phyloP scores from a whole-genome alignment of 2,113 vertebrate genomes.

The Smithornis capensis region DNA sequence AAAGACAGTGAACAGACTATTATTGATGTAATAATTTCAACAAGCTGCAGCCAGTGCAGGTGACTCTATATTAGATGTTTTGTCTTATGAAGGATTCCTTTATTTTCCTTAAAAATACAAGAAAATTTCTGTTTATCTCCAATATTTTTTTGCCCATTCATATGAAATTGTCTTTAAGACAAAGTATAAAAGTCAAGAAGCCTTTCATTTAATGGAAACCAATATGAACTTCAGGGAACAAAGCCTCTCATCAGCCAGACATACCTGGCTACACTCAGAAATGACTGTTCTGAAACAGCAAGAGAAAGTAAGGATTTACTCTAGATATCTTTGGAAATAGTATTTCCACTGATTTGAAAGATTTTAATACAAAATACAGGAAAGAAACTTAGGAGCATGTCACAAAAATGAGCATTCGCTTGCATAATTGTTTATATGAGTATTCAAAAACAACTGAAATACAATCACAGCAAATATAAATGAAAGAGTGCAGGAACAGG shows the following conservation, averaged over 20 bases:
- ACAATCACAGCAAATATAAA: neutral
- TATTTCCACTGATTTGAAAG: neutral
- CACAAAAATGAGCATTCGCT: neutral
- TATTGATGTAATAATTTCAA: neutral
- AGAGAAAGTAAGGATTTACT: neutral
- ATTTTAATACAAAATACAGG: neutral
- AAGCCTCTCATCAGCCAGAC: neutral
- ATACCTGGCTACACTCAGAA: neutral
- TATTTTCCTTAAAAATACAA: neutral
- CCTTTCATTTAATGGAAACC: neutral
- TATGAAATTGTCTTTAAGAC: neutral
- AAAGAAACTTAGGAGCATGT: neutral
- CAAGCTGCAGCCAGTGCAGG: neutral
- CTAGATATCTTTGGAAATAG: neutral
- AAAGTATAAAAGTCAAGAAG: neutral
- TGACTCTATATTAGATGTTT: neutral
- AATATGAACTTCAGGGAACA: neutral
- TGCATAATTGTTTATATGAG: neutral
- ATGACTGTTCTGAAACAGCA: neutral
- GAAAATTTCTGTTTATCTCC: neutral
- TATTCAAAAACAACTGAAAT: neutral
- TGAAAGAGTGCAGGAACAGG: neutral
- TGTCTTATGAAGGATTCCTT: neutral
- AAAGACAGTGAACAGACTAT: neutral
- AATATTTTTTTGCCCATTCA: fast-evolving